Percentiles rank a stretch among this genome's conserved stretches.
These are phyloP conservation scores for Drosophila rufa DNA, from an alignment of 1,140 invertebrate species.

Conservation along the genomic window DNA sequence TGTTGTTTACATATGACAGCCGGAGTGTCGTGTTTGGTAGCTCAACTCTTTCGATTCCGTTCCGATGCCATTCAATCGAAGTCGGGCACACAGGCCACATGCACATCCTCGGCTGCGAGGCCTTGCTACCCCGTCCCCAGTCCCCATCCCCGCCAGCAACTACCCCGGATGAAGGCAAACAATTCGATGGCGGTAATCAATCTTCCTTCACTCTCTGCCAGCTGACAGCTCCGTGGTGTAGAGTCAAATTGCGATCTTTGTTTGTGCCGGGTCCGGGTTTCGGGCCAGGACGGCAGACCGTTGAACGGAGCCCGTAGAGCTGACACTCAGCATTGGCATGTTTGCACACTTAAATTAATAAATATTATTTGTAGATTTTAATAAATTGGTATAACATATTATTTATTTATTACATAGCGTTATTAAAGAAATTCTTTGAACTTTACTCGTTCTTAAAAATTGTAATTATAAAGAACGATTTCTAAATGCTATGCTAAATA, in stretches of 20 bases:
- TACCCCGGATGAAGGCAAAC: conserved; percentile 68
- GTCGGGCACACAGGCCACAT: conserved; percentile 38
- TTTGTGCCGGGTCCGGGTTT: conserved; percentile 68
- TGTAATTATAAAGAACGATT: too few relatives aligned
- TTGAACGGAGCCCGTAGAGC: conserved; percentile 42
- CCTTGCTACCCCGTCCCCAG: conserved; percentile 11
- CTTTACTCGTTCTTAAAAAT: too few relatives aligned
- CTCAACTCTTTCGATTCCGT: conserved; percentile 77
- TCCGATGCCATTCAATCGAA: conserved; percentile 79
- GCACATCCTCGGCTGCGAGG: conserved; percentile 18
- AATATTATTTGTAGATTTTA: neutral
- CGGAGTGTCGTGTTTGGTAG: conserved; percentile 60
- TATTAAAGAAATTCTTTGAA: too few relatives aligned
- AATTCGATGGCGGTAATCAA: conserved; percentile 85
- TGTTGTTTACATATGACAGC: conserved; percentile 77
- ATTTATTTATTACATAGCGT: too few relatives aligned
- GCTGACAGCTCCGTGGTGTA: conserved; percentile 85
- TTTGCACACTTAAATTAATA: conserved; percentile 16
- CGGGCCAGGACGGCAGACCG: conserved; percentile 41
- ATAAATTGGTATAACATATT: too few relatives aligned
- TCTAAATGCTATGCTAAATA: too few relatives aligned
- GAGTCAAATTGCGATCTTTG: conserved; percentile 85
- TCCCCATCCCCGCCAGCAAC: neutral
- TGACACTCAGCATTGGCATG: conserved; percentile 55
- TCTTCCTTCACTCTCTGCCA: conserved; percentile 83